Percentiles rank a stretch among this genome's conserved stretches.
These are phyloP conservation scores for Vireo altiloquus DNA, from an alignment of 2,113 vertebrate genomes.

Conservation along the genomic window DNA sequence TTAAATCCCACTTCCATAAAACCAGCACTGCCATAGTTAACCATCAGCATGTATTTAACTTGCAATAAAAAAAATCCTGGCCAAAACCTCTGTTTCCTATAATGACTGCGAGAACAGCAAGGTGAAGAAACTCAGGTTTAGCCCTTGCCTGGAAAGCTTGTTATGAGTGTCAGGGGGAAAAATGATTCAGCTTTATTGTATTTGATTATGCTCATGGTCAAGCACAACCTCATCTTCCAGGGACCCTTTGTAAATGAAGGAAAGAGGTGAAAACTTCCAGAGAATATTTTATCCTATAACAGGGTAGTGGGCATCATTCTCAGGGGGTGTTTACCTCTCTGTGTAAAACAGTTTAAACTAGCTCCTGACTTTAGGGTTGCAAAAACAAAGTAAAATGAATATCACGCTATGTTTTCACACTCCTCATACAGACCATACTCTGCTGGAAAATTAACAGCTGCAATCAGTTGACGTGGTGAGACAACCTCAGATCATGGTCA, in stretches of 20 bases:
- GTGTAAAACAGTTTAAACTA: neutral
- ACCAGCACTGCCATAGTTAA: neutral
- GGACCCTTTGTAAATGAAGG: neutral
- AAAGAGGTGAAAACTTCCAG: neutral
- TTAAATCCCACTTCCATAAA: neutral
- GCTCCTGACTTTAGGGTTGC: neutral
- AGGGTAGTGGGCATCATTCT: neutral
- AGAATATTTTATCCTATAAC: neutral
- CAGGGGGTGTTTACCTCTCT: neutral
- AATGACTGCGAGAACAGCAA: neutral
- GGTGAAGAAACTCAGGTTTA: neutral
- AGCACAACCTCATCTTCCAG: neutral
- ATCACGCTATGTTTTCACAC: neutral
- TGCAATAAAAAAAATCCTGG: neutral
- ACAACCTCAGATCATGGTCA: neutral
- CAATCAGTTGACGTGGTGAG: neutral
- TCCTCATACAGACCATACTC: neutral
- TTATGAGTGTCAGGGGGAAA: neutral
- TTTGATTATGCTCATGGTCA: neutral
- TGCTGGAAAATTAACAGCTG: neutral
- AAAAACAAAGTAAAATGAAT: neutral
- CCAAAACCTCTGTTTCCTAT: neutral
- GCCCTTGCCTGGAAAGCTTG: neutral
- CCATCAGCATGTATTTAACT: neutral
- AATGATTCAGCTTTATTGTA: neutral